Conservation (phyloP, 2,113 vertebrate species). For the Pterocles orientalis region DNA sequence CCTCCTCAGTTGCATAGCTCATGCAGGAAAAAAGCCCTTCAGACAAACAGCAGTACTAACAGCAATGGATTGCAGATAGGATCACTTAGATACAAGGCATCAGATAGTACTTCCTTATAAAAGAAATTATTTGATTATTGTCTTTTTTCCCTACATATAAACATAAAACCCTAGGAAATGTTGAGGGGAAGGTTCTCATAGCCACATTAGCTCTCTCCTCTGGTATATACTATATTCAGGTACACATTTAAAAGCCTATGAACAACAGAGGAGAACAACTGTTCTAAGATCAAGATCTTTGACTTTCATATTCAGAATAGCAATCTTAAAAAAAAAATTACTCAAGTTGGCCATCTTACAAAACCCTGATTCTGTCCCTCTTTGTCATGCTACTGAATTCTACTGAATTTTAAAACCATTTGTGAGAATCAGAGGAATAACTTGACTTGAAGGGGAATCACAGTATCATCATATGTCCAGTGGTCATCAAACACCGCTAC, state of each 20-base stretch:
- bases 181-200: conserved; percentile 70
- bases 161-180: conserved; percentile 41
- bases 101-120: background rate
- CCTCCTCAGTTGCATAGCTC: background rate
- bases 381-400: background rate
- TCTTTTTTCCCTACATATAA: background rate
- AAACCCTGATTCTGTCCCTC: background rate
- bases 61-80: background rate
- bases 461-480: background rate
- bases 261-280: conserved; percentile 35
- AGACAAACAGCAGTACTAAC: background rate
- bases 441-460: background rate
- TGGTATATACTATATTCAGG: conserved; percentile 62
- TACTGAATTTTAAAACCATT: background rate
- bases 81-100: background rate
- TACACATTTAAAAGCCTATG: conserved; percentile 19
- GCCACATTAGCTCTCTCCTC: conserved; percentile 65
- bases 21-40: background rate
- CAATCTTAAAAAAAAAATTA: background rate
- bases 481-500: background rate
- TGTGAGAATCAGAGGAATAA: background rate
- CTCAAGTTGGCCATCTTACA: background rate
- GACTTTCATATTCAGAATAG: background rate
- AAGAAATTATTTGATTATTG: background rate
- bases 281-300: background rate